These are phyloP conservation scores for Chalcis sispes DNA, from an alignment of 2,888 invertebrate species.

Conservation along the genomic window DNA sequence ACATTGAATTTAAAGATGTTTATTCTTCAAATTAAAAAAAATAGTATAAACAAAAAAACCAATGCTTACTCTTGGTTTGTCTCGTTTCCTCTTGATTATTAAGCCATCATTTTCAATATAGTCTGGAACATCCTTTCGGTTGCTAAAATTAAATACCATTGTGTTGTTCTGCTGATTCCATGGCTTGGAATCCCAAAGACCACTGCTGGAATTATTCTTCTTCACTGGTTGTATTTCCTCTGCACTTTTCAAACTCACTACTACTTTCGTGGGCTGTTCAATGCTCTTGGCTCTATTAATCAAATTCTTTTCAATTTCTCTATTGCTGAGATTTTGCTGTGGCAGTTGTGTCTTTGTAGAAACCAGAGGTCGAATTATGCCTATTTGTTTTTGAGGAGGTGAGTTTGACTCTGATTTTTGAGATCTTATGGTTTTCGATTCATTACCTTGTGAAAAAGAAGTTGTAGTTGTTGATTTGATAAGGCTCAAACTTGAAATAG, in stretches of 20 bases:
- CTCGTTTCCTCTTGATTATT: slow-evolving; percentile 82
- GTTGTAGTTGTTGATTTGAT: slow-evolving; percentile 65
- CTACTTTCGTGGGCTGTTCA: slow-evolving; percentile 76
- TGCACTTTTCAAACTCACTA: slow-evolving; percentile 74
- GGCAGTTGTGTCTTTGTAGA: slow-evolving; percentile 73
- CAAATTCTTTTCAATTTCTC: slow-evolving; percentile 83
- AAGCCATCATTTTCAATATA: slow-evolving; percentile 94
- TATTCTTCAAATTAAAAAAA: slow-evolving; percentile 16
- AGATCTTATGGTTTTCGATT: slow-evolving; percentile 67
- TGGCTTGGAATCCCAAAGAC: slow-evolving; percentile 76
- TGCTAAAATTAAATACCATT: slow-evolving; percentile 92
- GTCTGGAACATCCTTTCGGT: slow-evolving; percentile 91
- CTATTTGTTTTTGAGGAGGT: slow-evolving; percentile 77
- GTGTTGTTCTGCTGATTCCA: slow-evolving; percentile 82
- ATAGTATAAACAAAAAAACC: not conserved
- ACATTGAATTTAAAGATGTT: too few relatives aligned
- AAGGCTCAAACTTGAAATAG: slow-evolving; percentile 68
- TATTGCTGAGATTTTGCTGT: slow-evolving; percentile 77
- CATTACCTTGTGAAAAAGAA: slow-evolving; percentile 67
- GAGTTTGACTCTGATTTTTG: slow-evolving; percentile 66
- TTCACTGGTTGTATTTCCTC: slow-evolving; percentile 73
- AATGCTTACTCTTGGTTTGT: slow-evolving; percentile 69
- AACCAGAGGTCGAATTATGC: slow-evolving; percentile 77
- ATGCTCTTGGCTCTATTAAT: slow-evolving; percentile 82
- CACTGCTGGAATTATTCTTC: slow-evolving; percentile 68